Conservation (phyloP, 1,140 invertebrate genomes). For the Homarus americanus region DNA sequence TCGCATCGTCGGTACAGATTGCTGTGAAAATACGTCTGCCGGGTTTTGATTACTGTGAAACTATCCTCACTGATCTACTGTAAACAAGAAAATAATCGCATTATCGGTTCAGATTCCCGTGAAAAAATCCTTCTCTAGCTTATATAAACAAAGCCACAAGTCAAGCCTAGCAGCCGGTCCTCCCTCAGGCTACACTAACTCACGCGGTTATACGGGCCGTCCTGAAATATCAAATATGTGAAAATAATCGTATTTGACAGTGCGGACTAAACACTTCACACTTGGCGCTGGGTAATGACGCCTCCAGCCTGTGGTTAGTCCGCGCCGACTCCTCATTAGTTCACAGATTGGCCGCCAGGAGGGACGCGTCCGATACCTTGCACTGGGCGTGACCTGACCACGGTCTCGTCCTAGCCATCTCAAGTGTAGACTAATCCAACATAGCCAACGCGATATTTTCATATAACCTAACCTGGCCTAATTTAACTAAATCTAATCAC, state of each 20-base stretch:
- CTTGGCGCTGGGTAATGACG: constrained; percentile 58
- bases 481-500: too few relatives aligned
- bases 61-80: too few relatives aligned
- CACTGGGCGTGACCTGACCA: too few relatives aligned
- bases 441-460: too few relatives aligned
- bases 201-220: constrained; percentile 24
- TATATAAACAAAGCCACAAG: constrained; percentile 41
- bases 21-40: too few relatives aligned
- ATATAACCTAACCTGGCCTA: too few relatives aligned
- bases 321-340: constrained; percentile 70
- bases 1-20: too few relatives aligned
- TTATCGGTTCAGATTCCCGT: constrained; percentile 3
- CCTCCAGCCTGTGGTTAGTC: constrained; percentile 61
- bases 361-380: constrained; percentile 59
- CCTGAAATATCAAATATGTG: constrained; percentile 70
- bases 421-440: too few relatives aligned
- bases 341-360: constrained; percentile 67
- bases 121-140: constrained; percentile 18
- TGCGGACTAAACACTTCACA: constrained; percentile 70
- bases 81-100: too few relatives aligned
- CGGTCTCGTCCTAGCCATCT: too few relatives aligned
- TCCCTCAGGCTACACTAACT: constrained; percentile 12
- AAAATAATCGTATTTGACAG: constrained; percentile 72
- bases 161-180: too few relatives aligned
- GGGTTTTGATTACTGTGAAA: too few relatives aligned